A percentile compares a stretch with the other conserved stretches of the same genome.
Conservation (phyloP, 2,888 invertebrate species). For the Unio pictorum region DNA sequence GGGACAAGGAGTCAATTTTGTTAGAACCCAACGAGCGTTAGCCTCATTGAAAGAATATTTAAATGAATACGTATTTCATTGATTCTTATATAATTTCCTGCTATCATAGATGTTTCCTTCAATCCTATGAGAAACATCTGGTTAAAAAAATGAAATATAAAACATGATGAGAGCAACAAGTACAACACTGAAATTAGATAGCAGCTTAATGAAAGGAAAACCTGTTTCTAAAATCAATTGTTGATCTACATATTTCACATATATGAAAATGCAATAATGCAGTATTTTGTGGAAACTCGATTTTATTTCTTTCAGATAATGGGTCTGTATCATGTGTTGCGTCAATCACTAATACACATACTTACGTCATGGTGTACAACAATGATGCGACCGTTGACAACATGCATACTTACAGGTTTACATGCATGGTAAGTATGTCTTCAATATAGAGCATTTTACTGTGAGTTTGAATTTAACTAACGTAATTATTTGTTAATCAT, state of each 20-base stretch:
- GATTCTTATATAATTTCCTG: no score
- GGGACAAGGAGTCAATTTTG: neutral
- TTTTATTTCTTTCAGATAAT: slow-evolving; percentile 8
- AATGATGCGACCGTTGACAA: slow-evolving; percentile 14
- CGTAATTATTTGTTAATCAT: no score
- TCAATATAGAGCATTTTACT: neutral
- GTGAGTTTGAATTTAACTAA: no score
- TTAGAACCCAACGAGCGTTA: neutral
- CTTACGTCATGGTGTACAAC: slow-evolving; percentile 23
- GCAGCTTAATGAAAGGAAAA: no score
- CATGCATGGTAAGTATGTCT: slow-evolving; percentile 21
- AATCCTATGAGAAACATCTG: no score
- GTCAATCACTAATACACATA: slow-evolving; percentile 9
- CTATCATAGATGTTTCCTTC: no score
- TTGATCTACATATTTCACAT: neutral
- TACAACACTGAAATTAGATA: no score
- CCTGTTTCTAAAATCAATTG: no score
- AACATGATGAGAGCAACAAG: no score
- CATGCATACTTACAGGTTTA: slow-evolving; percentile 12
- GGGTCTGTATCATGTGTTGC: slow-evolving; percentile 19
- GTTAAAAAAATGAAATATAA: no score
- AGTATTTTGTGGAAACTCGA: neutral
- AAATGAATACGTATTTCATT: no score
- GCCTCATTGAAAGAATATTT: no score
- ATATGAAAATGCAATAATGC: neutral